phyloP scores from a whole-genome alignment of 2,888 invertebrate genomes.

The Cerastis leucographa region DNA sequence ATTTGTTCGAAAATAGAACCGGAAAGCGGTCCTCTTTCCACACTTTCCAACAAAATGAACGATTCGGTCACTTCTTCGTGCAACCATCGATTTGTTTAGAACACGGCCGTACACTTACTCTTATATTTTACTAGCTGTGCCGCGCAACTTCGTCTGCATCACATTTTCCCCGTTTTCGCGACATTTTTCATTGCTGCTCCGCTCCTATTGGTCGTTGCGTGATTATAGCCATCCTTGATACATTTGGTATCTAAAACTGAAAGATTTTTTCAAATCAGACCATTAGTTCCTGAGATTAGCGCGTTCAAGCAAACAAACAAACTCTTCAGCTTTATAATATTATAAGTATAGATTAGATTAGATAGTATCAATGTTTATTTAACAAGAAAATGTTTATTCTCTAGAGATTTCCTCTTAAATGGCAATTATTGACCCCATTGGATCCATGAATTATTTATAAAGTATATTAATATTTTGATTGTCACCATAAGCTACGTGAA shows the following conservation, averaged over 20 bases:
- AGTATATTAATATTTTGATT: conserved; percentile 56
- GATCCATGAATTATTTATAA: conserved; percentile 51
- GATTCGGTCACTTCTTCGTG: not conserved
- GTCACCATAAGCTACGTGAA: conserved; percentile 63
- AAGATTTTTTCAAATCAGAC: too few relatives aligned
- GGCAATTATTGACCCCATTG: conserved; percentile 15
- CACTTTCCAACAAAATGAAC: not conserved
- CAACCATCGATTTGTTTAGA: not conserved
- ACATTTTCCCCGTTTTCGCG: too few relatives aligned
- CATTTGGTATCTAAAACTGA: too few relatives aligned
- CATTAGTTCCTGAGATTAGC: too few relatives aligned
- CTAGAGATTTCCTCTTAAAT: not conserved
- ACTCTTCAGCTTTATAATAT: too few relatives aligned
- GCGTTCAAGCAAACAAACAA: too few relatives aligned
- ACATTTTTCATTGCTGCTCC: too few relatives aligned
- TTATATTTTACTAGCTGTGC: too few relatives aligned
- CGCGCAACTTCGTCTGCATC: too few relatives aligned
- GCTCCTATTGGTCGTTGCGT: too few relatives aligned
- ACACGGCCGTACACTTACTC: not conserved
- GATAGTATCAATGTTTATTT: not conserved
- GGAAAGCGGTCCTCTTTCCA: not conserved
- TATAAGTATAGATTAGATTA: too few relatives aligned
- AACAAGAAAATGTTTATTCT: not conserved
- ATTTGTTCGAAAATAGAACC: not conserved
- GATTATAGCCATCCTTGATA: too few relatives aligned